Evolutionary conservation across 2,888 invertebrate species (phyloP), one percentile per base, ranked within the genome.

Genomic region (Ypsolopha scabrella): DNA sequence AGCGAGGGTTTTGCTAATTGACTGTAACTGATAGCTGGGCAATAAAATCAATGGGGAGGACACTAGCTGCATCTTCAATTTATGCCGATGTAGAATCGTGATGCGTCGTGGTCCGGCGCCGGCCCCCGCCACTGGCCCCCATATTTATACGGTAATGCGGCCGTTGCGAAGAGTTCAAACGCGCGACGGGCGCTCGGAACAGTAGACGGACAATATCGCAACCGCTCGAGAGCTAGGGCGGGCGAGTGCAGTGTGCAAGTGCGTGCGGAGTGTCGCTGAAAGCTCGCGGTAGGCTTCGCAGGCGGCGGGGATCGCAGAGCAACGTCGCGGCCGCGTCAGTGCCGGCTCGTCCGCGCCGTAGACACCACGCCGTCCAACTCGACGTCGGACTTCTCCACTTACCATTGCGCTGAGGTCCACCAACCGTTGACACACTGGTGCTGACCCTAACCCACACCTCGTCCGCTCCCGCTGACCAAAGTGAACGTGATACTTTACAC

Each of bases 341-440:
- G 86, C 86, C 86, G 86, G 85, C 82, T 82, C 81, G 82, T 83
- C 85, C 86, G 86, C 80, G 86, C 83, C 83, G 72, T 70, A 68
- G 77, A 74, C 70, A 77, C 68, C 77, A 86, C 86, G 86, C 73
- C 73, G 33, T 50, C 48, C 44, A 43, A 43, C 52, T 43, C 51
- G 44, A 43, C 44, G 57, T 51, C 64, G 70, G 43, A 10, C 49
- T 10, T 7, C 34, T 33, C 49, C 33, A 10, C 9, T n/a, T n/a
- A 14, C 49, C 33, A 36, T 8, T 7, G 7, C 37, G 37, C 39
- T n/a, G 39, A 39, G 39, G 39, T 39, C 39, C 9, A 35, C 43
- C 7, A 46, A 46, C 33, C 33, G 33, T n/a, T 11, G n/a, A 44
- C 34, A 46, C n/a, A 11, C 46, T 46, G 11, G 7, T 46, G 33